Evolutionary conservation across 2,113 vertebrate genomes (phyloP).

Genomic region (Gadus macrocephalus): DNA sequence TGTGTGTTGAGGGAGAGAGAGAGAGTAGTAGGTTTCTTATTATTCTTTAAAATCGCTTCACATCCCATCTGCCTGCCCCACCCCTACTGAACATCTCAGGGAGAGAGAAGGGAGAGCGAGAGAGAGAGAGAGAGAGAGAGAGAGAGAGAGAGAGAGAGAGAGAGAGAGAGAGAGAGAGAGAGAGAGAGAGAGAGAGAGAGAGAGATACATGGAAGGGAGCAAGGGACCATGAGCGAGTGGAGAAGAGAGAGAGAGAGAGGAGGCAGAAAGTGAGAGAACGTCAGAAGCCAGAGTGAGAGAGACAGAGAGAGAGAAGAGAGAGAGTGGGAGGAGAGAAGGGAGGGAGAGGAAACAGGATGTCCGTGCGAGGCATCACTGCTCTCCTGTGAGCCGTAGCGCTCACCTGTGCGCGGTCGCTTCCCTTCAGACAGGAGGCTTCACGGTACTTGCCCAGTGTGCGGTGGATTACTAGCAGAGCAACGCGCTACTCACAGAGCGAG

Average conservation of each 20-base stretch:
- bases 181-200: constrained; percentile 29
- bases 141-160: constrained; percentile 21
- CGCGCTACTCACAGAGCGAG: too few relatives aligned
- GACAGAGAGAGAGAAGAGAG: neutral
- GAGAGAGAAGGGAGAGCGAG: constrained; percentile 15
- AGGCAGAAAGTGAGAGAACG: constrained; percentile 8
- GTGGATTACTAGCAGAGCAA: too few relatives aligned
- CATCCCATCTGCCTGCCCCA: constrained; percentile 45
- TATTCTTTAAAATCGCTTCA: constrained; percentile 44
- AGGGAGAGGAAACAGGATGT: neutral
- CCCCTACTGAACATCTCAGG: constrained; percentile 29
- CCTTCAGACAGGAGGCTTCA: neutral
- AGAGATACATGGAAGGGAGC: neutral
- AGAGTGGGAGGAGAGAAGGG: neutral
- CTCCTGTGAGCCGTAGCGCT: too few relatives aligned
- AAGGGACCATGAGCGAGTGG: neutral
- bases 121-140: constrained; percentile 16
- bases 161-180: constrained; percentile 13
- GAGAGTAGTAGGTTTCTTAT: constrained; percentile 18
- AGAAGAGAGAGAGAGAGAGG: constrained; percentile 9
- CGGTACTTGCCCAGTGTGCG: neutral
- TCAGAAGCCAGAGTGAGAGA: neutral
- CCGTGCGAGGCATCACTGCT: too few relatives aligned
- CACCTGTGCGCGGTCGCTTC: too few relatives aligned
- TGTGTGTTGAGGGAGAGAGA: constrained; percentile 19